Evolutionary conservation across 2,113 vertebrate genomes (phyloP), one percentile per base, ranked within the genome.

Genomic region (Oxyruncus cristatus): DNA sequence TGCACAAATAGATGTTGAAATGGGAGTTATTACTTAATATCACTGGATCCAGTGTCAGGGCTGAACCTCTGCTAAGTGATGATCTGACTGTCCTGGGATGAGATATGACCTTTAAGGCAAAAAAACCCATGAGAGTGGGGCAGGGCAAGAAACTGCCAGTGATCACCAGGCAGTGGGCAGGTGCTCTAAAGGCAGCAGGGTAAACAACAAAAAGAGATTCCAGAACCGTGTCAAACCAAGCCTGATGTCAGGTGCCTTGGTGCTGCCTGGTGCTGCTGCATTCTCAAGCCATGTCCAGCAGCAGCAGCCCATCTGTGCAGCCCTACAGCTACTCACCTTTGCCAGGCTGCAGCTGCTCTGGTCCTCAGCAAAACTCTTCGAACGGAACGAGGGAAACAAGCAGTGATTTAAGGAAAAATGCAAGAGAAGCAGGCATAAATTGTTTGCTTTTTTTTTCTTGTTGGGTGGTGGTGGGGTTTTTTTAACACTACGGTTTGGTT

Each of bases 71-170:
- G 52, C 10, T 63, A 20, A 3, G 0, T 32, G 62, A 28, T 42
- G 32, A 23, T 41, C 44, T 72, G 44, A 28, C 44, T 73, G 14
- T 22, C 17, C 6, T 30, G 30, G 50, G 30, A 12, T 71, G 30
- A 71, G 42, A 50, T 28, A 39, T 8, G 28, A 61, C 12, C 9
- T 23, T 26, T 72, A 63, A 65, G 9, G 39, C 7, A 78, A 82
- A 89, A 73, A 77, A 81, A 2, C 0, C 6, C 6, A 3, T 2
- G 11, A 67, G 4, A 35, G 0, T 33, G 5, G 15, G 20, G 8
- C 24, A 41, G 21, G 6, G 35, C 46, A 75, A 72, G 76, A 61
- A 49, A 28, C 35, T 78, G 7, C 2, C 32, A 10, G 47, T 26
- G n/a, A 56, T 35, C 41, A 21, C 32, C 8, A 66, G 53, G 42